phyloP scores from a whole-genome alignment of 2,797 vertebrate genomes.

The Microtus californicus region DNA sequence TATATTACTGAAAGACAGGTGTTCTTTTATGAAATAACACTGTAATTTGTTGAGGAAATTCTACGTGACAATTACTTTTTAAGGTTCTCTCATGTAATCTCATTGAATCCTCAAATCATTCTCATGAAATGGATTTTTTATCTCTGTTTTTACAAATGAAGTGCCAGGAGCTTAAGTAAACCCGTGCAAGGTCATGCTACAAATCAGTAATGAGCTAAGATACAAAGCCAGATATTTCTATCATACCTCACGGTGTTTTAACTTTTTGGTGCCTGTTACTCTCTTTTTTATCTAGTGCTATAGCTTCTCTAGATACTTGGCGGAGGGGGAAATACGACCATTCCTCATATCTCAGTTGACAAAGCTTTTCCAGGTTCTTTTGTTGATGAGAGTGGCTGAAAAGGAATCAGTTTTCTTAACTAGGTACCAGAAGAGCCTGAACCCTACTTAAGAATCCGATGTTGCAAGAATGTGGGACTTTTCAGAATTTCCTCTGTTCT shows the following conservation, averaged over 20 bases:
- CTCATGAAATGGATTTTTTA: conserved; percentile 57
- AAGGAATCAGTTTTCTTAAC: background rate
- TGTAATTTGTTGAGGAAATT: conserved; percentile 64
- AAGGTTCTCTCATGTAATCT: conserved; percentile 47
- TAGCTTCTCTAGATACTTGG: conserved; percentile 26
- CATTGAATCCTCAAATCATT: conserved; percentile 34
- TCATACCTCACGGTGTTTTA: background rate
- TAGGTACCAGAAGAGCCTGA: background rate
- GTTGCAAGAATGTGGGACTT: conserved; percentile 38
- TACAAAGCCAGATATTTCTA: conserved; percentile 38
- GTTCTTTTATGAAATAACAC: conserved; percentile 59
- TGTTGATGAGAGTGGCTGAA: background rate
- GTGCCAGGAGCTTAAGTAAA: conserved; percentile 54
- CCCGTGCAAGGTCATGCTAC: background rate
- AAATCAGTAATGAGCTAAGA: background rate
- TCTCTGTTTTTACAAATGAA: conserved; percentile 63
- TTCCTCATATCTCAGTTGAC: conserved; percentile 32
- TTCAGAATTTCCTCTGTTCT: background rate
- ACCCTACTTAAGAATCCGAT: background rate
- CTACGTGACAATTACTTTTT: conserved; percentile 58
- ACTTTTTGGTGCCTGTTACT: conserved; percentile 31
- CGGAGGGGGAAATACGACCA: background rate
- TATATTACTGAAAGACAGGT: conserved; percentile 60
- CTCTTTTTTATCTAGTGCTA: background rate
- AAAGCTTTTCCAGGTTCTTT: background rate